Conservation (phyloP, 2,797 vertebrate species). For the Helicolenus hilgendorfi region DNA sequence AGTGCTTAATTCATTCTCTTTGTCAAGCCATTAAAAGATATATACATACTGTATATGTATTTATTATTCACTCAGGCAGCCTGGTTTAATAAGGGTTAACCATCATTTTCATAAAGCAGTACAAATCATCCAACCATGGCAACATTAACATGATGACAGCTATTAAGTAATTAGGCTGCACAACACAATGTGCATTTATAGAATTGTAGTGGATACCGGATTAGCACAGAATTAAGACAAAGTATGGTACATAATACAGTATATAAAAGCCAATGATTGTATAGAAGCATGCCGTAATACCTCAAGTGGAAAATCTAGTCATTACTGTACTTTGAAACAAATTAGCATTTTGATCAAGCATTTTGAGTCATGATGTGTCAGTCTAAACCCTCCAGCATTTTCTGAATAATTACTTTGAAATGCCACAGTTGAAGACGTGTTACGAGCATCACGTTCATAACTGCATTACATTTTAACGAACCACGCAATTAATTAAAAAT, state of each 20-base stretch:
- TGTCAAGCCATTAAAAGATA: background rate
- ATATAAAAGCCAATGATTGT: background rate
- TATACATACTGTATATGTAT: background rate
- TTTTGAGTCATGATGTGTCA: constrained; percentile 42
- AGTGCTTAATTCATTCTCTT: constrained; percentile 43
- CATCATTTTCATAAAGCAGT: constrained; percentile 23
- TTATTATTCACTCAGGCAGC: constrained; percentile 34
- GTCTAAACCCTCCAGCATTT: constrained; percentile 49
- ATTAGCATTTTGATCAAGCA: constrained; percentile 31
- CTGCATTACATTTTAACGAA: background rate
- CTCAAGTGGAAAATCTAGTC: constrained; percentile 20
- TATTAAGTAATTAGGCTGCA: constrained; percentile 40
- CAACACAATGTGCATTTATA: constrained; percentile 8
- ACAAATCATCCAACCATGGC: constrained; percentile 26
- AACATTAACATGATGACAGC: constrained; percentile 36
- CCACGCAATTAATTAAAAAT: background rate
- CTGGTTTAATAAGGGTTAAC: constrained; percentile 49
- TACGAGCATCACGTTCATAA: constrained; percentile 15
- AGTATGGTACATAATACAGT: background rate
- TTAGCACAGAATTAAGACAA: constrained; percentile 1
- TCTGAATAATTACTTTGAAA: constrained; percentile 66
- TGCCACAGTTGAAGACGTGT: constrained; percentile 42
- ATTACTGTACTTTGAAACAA: constrained; percentile 23
- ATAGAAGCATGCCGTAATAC: background rate
- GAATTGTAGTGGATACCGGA: background rate